These are phyloP conservation scores for Rhopalosiphum padi DNA, from an alignment of 1,140 invertebrate species.

Conservation along the genomic window DNA sequence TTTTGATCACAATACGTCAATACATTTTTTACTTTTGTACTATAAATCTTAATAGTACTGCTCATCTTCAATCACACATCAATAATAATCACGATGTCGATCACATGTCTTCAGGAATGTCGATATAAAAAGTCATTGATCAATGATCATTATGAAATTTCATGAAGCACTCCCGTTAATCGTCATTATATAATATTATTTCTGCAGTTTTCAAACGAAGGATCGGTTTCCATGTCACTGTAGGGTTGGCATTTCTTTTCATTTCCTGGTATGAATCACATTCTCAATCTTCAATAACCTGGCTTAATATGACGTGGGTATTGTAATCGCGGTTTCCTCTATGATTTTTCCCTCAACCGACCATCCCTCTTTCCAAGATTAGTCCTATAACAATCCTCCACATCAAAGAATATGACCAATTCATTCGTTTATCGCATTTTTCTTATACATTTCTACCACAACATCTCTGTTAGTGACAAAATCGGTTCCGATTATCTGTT, in stretches of 20 bases:
- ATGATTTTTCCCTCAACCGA: neutral
- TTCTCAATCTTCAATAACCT: neutral
- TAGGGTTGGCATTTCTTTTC: neutral
- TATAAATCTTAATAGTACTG: neutral
- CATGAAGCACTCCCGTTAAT: neutral
- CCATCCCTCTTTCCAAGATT: neutral
- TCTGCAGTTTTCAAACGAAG: neutral
- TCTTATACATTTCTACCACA: neutral
- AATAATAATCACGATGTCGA: neutral
- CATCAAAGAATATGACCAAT: neutral
- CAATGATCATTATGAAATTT: neutral
- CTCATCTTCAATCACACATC: neutral
- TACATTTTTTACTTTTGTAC: neutral
- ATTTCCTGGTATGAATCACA: neutral
- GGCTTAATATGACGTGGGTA: neutral
- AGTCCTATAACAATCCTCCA: neutral
- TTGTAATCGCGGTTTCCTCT: neutral
- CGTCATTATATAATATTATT: neutral
- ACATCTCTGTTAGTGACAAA: no score
- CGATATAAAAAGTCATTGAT: neutral
- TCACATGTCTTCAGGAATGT: neutral
- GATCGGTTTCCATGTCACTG: neutral
- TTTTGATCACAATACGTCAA: neutral
- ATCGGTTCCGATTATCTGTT: neutral
- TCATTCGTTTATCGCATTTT: neutral